Conservation (phyloP, 2,113 vertebrate genomes). For the Eulemur macaco region DNA sequence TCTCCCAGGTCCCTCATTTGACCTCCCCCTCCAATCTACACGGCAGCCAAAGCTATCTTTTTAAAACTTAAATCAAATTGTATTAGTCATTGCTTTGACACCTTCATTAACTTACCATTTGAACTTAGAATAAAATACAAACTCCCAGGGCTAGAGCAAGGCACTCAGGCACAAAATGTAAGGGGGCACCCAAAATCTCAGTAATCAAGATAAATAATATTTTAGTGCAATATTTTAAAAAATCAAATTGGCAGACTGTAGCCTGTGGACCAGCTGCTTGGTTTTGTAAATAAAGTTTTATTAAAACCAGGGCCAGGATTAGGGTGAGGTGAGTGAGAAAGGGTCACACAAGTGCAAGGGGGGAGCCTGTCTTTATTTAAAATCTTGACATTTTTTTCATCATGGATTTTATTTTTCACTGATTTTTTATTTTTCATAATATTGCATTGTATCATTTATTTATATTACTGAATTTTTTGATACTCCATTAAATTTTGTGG, state of each 20-base stretch:
- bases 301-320: background rate
- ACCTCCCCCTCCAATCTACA: background rate
- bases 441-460: background rate
- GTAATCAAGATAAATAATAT: background rate
- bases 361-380: background rate
- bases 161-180: background rate
- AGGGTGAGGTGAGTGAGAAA: background rate
- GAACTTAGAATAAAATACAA: conserved; percentile 33
- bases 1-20: background rate
- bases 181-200: background rate
- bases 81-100: background rate
- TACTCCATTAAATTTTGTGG: background rate
- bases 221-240: background rate
- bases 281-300: conserved; percentile 29
- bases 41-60: background rate
- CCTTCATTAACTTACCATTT: background rate
- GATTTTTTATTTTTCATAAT: conserved; percentile 31
- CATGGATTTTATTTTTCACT: background rate
- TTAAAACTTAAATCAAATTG: background rate
- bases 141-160: background rate
- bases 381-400: background rate
- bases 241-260: background rate
- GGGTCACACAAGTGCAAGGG: background rate
- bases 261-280: background rate
- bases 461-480: background rate